Percentiles rank a stretch among this genome's conserved stretches.
phyloP scores from a whole-genome alignment of 2,797 vertebrate genomes.

The Alectoris magna region DNA sequence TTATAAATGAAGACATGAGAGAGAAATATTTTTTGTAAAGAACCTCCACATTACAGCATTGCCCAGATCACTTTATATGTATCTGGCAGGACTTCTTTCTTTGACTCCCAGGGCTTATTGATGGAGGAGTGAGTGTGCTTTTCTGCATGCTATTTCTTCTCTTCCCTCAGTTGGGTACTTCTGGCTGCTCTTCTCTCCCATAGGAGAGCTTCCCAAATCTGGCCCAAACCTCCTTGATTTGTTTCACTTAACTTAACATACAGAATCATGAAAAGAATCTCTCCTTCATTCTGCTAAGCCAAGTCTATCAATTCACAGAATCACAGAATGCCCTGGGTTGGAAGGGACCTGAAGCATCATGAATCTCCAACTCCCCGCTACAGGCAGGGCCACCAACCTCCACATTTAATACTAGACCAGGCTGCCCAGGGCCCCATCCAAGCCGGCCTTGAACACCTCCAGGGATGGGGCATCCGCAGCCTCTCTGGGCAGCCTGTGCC shows the following conservation, averaged over 20 bases:
- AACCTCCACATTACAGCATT: background rate
- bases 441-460: too few species aligned
- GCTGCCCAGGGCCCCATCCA: too few species aligned
- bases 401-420: too few species aligned
- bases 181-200: background rate
- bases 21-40: slow-evolving; percentile 12
- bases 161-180: background rate
- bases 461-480: too few species aligned
- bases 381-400: too few species aligned
- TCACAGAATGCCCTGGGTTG: too few species aligned
- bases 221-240: background rate
- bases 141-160: background rate
- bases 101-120: background rate
- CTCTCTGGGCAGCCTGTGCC: too few species aligned
- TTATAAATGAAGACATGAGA: background rate
- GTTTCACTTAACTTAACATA: background rate
- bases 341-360: too few species aligned
- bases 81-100: background rate
- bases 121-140: background rate
- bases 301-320: background rate
- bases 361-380: too few species aligned
- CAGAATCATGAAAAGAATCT: background rate
- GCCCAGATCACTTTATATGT: background rate
- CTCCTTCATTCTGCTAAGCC: background rate
- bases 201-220: background rate